A percentile compares a stretch with the other conserved stretches of the same genome.
Evolutionary conservation across 1,140 invertebrate genomes (phyloP).

Genomic region (Anagrus nilaparvatae): DNA sequence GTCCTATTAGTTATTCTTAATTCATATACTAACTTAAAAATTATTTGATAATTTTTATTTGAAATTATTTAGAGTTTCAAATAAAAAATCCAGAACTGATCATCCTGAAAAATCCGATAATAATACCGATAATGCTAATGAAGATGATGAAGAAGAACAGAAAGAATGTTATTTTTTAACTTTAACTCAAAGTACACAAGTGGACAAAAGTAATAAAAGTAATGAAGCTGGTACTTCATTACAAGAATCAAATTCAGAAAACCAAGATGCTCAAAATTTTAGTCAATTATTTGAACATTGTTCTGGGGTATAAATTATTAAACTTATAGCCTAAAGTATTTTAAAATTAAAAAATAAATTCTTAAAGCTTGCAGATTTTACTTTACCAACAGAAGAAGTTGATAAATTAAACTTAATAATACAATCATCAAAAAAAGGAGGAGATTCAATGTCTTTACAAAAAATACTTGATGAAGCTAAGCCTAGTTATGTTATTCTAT

Average conservation of each 20-base stretch:
- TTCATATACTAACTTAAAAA: background rate
- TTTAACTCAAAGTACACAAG: constrained; percentile 46
- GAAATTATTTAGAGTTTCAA: background rate
- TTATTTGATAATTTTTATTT: constrained; percentile 2
- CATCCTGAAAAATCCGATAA: constrained; percentile 26
- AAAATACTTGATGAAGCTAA: constrained; percentile 53
- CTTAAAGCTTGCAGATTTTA: constrained; percentile 51
- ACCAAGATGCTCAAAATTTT: constrained; percentile 22
- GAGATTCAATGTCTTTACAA: constrained; percentile 58
- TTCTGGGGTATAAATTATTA: constrained; percentile 45
- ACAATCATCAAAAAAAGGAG: constrained; percentile 63
- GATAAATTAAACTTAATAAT: constrained; percentile 57
- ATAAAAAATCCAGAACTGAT: constrained; percentile 14
- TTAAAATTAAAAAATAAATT: constrained; percentile 14
- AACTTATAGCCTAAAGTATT: constrained; percentile 9
- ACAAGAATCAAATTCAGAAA: constrained; percentile 25
- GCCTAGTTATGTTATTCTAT: constrained; percentile 81
- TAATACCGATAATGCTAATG: constrained; percentile 22
- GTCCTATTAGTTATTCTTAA: constrained; percentile 1
- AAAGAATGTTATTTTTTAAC: constrained; percentile 59
- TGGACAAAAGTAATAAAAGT: constrained; percentile 23
- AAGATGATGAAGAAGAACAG: constrained; percentile 36
- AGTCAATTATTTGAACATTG: constrained; percentile 50
- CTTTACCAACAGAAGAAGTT: constrained; percentile 47
- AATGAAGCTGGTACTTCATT: too few relatives aligned